Evolutionary conservation across 2,888 invertebrate genomes (phyloP).

Genomic region (Trissolcus brochymenae): DNA sequence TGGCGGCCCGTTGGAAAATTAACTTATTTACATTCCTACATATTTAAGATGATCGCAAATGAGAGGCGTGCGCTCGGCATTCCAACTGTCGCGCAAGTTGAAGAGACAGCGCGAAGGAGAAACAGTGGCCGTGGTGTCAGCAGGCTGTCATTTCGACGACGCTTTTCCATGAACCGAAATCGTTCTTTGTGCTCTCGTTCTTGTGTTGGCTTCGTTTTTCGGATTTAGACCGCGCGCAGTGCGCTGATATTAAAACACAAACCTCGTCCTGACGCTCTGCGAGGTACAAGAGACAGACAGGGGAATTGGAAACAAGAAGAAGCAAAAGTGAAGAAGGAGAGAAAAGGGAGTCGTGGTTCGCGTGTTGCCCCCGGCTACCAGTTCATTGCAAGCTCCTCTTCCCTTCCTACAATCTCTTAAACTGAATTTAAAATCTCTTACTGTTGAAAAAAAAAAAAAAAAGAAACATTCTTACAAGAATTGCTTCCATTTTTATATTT

Average conservation of each 20-base stretch:
- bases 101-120: slow-evolving; percentile 35
- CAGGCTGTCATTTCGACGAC: slow-evolving; percentile 35
- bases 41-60: slow-evolving; percentile 40
- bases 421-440: slow-evolving; percentile 50
- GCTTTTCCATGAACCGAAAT: slow-evolving; percentile 29
- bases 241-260: no score
- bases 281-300: slow-evolving; percentile 43
- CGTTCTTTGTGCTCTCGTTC: neutral
- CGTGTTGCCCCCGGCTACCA: slow-evolving; percentile 69
- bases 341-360: slow-evolving; percentile 59
- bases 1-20: slow-evolving; percentile 27
- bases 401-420: slow-evolving; percentile 65
- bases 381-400: slow-evolving; percentile 64
- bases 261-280: slow-evolving; percentile 2
- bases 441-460: slow-evolving; percentile 48
- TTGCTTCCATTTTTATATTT: slow-evolving; percentile 7
- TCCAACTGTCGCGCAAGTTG: slow-evolving; percentile 44
- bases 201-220: neutral
- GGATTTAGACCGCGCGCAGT: slow-evolving; percentile 8
- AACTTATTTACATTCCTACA: slow-evolving; percentile 50
- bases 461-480: slow-evolving; percentile 52
- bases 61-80: slow-evolving; percentile 39
- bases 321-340: slow-evolving; percentile 49
- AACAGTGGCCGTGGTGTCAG: slow-evolving; percentile 32
- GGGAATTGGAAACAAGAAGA: slow-evolving; percentile 46